Evolutionary conservation across 2,113 vertebrate genomes (phyloP).

Genomic region (Cynoglossus semilaevis): DNA sequence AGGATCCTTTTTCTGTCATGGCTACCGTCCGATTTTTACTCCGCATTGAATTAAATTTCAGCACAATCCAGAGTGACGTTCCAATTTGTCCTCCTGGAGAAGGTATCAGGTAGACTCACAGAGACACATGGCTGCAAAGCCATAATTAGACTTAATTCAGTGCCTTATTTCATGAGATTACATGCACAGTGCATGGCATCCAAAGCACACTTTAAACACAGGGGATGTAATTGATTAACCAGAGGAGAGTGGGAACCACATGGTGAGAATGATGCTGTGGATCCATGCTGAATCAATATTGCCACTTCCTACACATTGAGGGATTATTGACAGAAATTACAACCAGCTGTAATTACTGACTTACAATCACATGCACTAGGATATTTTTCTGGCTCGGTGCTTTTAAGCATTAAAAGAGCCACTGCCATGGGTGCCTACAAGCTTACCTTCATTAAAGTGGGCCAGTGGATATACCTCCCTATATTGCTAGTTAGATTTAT

Average conservation of each 20-base stretch:
- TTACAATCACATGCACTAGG: conserved; percentile 24
- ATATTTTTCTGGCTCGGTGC: conserved; percentile 17
- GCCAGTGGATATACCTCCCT: conserved; percentile 25
- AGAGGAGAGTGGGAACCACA: conserved; percentile 55
- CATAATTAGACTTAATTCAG: conserved; percentile 68
- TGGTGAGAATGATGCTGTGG: conserved; percentile 64
- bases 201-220: conserved; percentile 54
- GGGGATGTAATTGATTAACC: conserved; percentile 68
- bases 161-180: conserved; percentile 65
- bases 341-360: conserved; percentile 42
- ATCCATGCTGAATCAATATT: conserved; percentile 66
- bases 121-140: conserved; percentile 59
- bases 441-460: conserved; percentile 41
- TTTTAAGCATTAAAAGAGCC: conserved; percentile 16
- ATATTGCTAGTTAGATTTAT: conserved; percentile 53
- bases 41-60: conserved; percentile 23
- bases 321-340: conserved; percentile 68
- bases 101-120: conserved; percentile 49
- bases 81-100: conserved; percentile 51
- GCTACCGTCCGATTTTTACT: conserved; percentile 16
- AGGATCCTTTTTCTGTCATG: conserved; percentile 17
- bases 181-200: conserved; percentile 49
- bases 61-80: conserved; percentile 31
- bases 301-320: conserved; percentile 59
- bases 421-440: conserved; percentile 1